phyloP scores from a whole-genome alignment of 2,797 vertebrate genomes.

The Chloroceryle inda region DNA sequence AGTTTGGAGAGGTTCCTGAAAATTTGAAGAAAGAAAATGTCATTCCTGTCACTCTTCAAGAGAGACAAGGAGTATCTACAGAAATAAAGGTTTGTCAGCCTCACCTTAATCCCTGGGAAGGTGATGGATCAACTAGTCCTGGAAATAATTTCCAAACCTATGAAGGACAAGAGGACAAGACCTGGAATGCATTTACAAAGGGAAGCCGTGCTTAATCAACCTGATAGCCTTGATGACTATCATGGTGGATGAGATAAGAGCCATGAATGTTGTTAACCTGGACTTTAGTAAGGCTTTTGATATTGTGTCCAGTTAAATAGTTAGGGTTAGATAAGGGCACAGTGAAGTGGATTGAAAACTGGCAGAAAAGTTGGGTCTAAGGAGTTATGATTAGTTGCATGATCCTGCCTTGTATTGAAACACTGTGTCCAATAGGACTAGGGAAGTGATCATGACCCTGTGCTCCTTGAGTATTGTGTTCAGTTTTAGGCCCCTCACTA shows the following conservation, averaged over 20 bases:
- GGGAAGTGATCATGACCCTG: no score
- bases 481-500: no score
- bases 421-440: no score
- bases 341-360: not conserved
- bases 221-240: not conserved
- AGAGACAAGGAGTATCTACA: not conserved
- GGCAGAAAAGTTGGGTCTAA: not conserved
- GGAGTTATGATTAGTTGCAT: not conserved
- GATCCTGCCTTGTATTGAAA: no score
- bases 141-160: not conserved
- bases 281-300: not conserved
- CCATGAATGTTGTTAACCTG: no score
- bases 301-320: not conserved
- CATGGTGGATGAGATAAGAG: not conserved
- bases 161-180: not conserved
- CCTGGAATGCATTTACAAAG: not conserved
- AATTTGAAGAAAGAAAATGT: not conserved
- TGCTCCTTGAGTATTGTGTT: no score
- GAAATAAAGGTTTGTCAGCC: not conserved
- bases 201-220: not conserved
- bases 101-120: not conserved
- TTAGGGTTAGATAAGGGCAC: not conserved
- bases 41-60: not conserved
- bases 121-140: not conserved
- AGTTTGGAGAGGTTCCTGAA: not conserved